Base-by-base conservation (phyloP, 2,888 invertebrate species). In the Caenorhabditis japonica region DNA sequence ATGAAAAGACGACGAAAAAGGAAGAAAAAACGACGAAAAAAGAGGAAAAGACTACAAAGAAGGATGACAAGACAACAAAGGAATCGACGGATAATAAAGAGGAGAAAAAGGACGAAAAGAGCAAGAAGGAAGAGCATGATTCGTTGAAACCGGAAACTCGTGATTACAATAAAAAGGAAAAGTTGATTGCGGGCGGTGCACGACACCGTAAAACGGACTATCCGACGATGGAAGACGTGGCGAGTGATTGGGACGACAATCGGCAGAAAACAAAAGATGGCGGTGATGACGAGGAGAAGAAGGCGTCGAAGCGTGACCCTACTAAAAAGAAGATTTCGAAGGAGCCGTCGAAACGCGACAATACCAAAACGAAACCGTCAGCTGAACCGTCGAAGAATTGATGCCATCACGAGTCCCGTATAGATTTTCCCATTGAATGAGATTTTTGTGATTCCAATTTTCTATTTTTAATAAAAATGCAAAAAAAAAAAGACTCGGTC, bases 171-270 rank as follows among this genome's bases (percentile, higher is more conserved):
- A 23, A 13, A 4, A 56, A 55, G 46, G 53, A 38, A 12, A 10
- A 46, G 23, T 21, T n/a, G 27, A 53, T 53, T 25, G 43, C 49
- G 33, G 49, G 47, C 15, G 44, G 60, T 33, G 38, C 27, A 4
- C 30, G n/a, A 21, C 25, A 55, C 30, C 49, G 41, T 44, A 51
- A 58, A 34, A 64, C 52, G 23, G 58, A 64, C 44, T 38, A 44
- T 46, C 58, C 52, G 49, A 69, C 51, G 47, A 43, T 44, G 55
- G 58, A 53, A 39, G 61, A 55, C 34, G 56, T 25, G 27, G 53
- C 41, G 13, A 59, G 72, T 27, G 41, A 58, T 23, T 52, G 61
- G 53, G 52, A 70, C 23, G 39, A 34, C 39, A 25, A 41, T 49
- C 38, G 34, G 43, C 36, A 49, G 27, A 27, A 55, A 39, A 36